Conservation (phyloP, 2,113 vertebrate genomes). For the Bubo scandiacus region DNA sequence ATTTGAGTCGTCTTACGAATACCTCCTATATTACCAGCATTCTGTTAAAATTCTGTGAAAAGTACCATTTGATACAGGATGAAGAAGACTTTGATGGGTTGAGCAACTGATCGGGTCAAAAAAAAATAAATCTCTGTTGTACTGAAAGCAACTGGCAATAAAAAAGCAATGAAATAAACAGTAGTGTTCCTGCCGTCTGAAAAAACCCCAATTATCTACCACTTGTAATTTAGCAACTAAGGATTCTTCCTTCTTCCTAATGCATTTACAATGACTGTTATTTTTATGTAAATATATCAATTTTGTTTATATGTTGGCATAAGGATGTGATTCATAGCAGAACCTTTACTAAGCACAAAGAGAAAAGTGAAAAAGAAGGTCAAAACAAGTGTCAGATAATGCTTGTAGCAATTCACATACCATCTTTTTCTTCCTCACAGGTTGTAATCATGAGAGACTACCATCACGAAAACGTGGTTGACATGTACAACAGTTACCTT, state of each 20-base stretch:
- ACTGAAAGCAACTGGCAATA: background rate
- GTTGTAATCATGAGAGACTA: constrained; percentile 99
- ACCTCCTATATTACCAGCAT: background rate
- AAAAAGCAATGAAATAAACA: background rate
- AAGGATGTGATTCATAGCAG: background rate
- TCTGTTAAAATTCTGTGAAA: background rate
- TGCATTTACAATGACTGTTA: background rate
- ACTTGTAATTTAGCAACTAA: background rate
- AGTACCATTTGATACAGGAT: fast-evolving
- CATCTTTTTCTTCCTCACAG: constrained; percentile 61
- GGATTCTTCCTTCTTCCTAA: background rate
- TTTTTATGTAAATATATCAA: background rate
- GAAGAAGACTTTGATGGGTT: background rate
- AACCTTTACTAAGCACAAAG: background rate
- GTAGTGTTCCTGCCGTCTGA: background rate
- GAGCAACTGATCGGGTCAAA: background rate
- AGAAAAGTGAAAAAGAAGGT: background rate
- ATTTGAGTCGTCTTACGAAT: background rate
- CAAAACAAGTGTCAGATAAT: background rate
- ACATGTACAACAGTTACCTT: constrained; percentile 99
- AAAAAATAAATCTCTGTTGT: background rate
- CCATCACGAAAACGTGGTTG: constrained; percentile 98
- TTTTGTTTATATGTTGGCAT: background rate
- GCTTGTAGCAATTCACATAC: background rate
- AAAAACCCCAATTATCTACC: background rate